Percentiles rank a stretch among this genome's conserved stretches.
phyloP scores from a whole-genome alignment of 92 coral and sea anemone species.

The Bergia sp. region DNA sequence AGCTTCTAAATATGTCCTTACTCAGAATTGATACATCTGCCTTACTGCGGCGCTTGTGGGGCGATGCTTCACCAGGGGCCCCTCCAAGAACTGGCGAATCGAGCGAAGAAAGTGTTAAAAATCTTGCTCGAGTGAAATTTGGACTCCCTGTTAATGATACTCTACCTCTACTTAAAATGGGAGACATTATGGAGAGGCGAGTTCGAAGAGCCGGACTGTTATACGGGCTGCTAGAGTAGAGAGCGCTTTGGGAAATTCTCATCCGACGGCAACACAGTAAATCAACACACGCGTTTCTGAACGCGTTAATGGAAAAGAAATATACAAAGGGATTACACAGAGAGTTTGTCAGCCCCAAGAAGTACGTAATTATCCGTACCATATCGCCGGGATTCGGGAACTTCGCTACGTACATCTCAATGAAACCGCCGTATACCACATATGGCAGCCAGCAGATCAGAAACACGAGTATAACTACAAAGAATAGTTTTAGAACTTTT shows the following conservation, averaged over 20 bases:
- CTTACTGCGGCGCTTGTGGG: not conserved
- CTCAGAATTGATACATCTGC: not conserved
- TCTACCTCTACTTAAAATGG: not conserved
- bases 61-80: not conserved
- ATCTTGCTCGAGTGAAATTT: not conserved
- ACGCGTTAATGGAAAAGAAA: conserved; percentile 58
- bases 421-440: conserved; percentile 61
- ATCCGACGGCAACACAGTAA: conserved; percentile 55
- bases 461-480: conserved; percentile 59
- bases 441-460: conserved; percentile 68
- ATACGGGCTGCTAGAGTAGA: conserved; percentile 8
- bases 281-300: conserved; percentile 57
- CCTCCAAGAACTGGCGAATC: not conserved
- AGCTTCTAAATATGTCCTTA: not conserved
- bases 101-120: not conserved
- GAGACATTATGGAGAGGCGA: not conserved
- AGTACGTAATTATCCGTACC: conserved; percentile 56
- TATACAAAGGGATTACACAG: conserved; percentile 65
- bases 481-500: conserved; percentile 59
- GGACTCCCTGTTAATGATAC: not conserved
- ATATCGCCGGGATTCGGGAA: conserved; percentile 69
- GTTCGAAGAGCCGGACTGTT: conserved; percentile 13
- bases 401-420: conserved; percentile 48
- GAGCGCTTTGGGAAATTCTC: conserved; percentile 24
- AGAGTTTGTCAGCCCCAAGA: conserved; percentile 63